Conservation (phyloP, 2,113 vertebrate species). For the Ameiurus melas region DNA sequence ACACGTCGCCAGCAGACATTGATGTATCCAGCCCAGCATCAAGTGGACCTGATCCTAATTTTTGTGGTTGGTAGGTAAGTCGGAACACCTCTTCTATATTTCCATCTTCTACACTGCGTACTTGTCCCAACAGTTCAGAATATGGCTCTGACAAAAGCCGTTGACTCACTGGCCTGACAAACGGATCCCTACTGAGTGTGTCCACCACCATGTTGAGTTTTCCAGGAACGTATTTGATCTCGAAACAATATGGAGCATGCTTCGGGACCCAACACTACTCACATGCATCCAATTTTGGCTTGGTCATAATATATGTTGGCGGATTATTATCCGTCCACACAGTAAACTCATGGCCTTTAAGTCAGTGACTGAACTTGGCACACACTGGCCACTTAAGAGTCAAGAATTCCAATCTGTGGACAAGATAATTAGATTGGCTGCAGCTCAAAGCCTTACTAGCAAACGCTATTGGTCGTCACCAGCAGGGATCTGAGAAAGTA, state of each 20-base stretch:
- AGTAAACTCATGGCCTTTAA: neutral
- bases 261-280: neutral
- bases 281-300: neutral
- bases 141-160: neutral
- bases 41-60: neutral
- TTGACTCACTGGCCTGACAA: neutral
- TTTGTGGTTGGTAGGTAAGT: neutral
- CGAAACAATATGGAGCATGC: neutral
- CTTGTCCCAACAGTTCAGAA: neutral
- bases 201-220: neutral
- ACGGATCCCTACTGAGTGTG: neutral
- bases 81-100: neutral
- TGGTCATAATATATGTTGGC: neutral
- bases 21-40: neutral
- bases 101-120: neutral
- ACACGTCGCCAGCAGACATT: neutral
- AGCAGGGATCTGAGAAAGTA: neutral
- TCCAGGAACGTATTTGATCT: neutral
- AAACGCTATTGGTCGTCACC: neutral
- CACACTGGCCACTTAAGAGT: neutral
- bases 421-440: constrained; percentile 6
- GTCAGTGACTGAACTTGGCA: neutral
- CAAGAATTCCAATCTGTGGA: neutral
- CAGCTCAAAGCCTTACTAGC: neutral
- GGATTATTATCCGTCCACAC: neutral